Base-by-base conservation (phyloP, 2,888 invertebrate genomes). In the Tachina fera region DNA sequence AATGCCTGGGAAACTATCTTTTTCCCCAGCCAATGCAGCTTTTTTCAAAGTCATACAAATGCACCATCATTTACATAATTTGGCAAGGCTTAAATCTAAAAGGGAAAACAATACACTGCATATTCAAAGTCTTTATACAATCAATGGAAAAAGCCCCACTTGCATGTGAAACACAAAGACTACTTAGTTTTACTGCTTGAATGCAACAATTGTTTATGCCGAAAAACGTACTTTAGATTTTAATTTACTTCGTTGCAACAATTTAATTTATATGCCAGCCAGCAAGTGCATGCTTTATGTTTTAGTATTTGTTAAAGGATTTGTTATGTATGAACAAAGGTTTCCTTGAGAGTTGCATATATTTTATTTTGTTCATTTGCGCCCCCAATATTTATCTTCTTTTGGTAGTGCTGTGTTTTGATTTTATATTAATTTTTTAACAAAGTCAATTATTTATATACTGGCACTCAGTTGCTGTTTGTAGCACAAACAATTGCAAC, bases 121-220 rank as follows among this genome's bases (percentile, higher is more conserved):
- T 81, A 74, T 78, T 39, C 63, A 70, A 53, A 31, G 56, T 58
- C 41, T 41, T 67, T 72, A 43, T 65, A 60, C 41, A 60, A 22
- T 60, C 74, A 60, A 43, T 22, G 10, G n/a, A n/a, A n/a, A n/a
- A n/a, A n/a, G n/a, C 65, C 41, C 39, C 60, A 1, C 5, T 10
- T 14, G 51, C 31, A 56, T 51, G 49, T 71, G 79, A 71, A 71
- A 65, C 4, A 47, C 39, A 79, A 71, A 43, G 16, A 45, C 1
- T 14, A 70, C 49, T 45, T 61, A 45, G 53, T 22, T 3, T 39
- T 1, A 63, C 10, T 45, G 71, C 65, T 65, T 43, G 67, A 53
- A 76, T 72, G 76, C 84, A 85, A 85, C 82, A 85, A 85, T 85
- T 85, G 84, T 85, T 83, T 81, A 85, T 78, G 56, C 68, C 51